phyloP scores from a whole-genome alignment of 2,888 invertebrate genomes.

The Catonia carolina region DNA sequence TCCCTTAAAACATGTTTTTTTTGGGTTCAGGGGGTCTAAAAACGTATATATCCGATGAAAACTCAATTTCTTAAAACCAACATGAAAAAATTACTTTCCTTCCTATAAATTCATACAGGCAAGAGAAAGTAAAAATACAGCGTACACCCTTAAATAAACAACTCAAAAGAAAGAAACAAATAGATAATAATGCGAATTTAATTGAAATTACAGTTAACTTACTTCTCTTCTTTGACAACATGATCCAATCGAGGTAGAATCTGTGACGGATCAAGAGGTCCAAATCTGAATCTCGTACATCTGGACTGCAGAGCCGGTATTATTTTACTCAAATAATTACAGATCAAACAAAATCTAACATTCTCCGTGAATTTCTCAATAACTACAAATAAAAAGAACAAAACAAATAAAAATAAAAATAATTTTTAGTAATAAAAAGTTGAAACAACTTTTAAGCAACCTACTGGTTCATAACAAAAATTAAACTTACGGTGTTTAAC shows the following conservation, averaged over 20 bases:
- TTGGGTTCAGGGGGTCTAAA: too few species aligned
- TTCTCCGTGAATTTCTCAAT: conserved; percentile 99
- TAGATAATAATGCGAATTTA: background rate
- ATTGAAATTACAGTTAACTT: conserved; percentile 38
- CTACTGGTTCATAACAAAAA: background rate
- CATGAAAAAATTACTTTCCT: too few species aligned
- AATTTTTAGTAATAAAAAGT: background rate
- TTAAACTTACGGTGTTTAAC: too few species aligned
- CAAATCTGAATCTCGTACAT: conserved; percentile 94
- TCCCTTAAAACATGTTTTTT: too few species aligned
- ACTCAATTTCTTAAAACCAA: too few species aligned
- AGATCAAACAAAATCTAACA: conserved; percentile 96
- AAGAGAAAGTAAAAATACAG: background rate
- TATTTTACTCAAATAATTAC: conserved; percentile 97
- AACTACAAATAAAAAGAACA: conserved; percentile 61
- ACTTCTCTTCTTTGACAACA: conserved; percentile 79
- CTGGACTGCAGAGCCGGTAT: conserved; percentile 98
- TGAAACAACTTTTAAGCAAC: background rate
- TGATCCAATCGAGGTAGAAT: conserved; percentile 83
- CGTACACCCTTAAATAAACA: background rate
- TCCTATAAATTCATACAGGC: too few species aligned
- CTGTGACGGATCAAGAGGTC: conserved; percentile 76
- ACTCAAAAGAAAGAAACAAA: conserved; percentile 8
- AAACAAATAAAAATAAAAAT: conserved; percentile 3
- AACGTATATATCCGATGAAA: too few species aligned